Base-by-base conservation (phyloP, 1,140 invertebrate species). In the Hyles vespertilio region DNA sequence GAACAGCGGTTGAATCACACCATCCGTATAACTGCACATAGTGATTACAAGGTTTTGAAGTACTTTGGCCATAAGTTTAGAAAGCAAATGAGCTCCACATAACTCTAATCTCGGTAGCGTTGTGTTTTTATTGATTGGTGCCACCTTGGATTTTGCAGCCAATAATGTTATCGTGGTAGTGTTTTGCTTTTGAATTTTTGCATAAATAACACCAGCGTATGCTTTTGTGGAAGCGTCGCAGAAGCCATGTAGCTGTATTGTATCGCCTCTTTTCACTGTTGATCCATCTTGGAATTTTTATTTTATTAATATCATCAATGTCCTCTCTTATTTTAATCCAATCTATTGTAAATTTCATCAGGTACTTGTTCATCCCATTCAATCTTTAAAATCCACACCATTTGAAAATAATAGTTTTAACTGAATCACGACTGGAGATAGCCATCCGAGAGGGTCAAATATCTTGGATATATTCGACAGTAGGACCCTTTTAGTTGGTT, bases 231-330 rank as follows among this genome's bases (percentile, higher is more conserved):
- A 32, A 7, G 54, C 51, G 32, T 62, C 53, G 43, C 49, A 62
- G 48, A 52, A 61, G 2, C 60, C 57, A 47, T 67, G 59, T 47
- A 65, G 46, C 48, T 64, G 53, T 10, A 64, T 43, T 47, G 48
- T 49, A 36, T 22, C 11, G 32, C n/a, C 48, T 40, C 10, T 46
- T 54, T 4, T 12, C 46, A 11, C 49, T 55, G 32, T 40, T 54
- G 45, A 66, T 47, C 63, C 59, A 66, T 55, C 63, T 51, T 32
- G 55, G 40, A 46, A 66, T 51, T 49, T 54, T 22, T 47, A 66
- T 53, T 46, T 51, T 54, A 58, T 51, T 61, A 36, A 58, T 61
- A 10, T 49, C n/a, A 56, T 45, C 22, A 33, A 59, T 58, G 51
- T 68, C 52, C 11, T 6, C 34, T 62, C 59, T 59, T 47, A 59